Conservation (phyloP, 2,113 vertebrate species). For the Apteryx mantelli region DNA sequence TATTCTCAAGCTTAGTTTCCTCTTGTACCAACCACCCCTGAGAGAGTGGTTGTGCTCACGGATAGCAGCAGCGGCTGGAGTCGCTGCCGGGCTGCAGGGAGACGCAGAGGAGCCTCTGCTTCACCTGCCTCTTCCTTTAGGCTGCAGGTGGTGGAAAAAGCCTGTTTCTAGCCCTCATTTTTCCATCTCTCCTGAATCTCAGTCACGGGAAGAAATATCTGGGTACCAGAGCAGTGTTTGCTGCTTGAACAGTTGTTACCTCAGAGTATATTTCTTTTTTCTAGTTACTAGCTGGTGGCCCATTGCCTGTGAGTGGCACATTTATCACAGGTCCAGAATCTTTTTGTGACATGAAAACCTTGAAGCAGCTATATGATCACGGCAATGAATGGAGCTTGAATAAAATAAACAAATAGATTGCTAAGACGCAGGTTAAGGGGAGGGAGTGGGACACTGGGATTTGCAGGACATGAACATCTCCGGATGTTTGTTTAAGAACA, state of each 20-base stretch:
- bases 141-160: neutral
- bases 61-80: neutral
- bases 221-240: neutral
- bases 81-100: neutral
- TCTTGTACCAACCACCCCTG: neutral
- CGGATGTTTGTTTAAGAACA: neutral
- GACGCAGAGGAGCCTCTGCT: neutral
- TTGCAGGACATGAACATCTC: neutral
- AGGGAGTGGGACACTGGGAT: neutral
- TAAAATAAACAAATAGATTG: neutral
- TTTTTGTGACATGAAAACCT: neutral
- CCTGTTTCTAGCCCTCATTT: neutral
- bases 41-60: neutral
- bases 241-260: neutral
- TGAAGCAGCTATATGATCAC: neutral
- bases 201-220: neutral
- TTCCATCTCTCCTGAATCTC: neutral
- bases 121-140: neutral
- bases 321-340: neutral
- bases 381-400: neutral
- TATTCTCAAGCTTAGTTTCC: neutral
- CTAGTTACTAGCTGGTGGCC: neutral
- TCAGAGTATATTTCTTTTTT: neutral
- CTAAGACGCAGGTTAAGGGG: neutral
- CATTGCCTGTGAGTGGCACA: neutral